phyloP scores from a whole-genome alignment of 2,888 invertebrate genomes.

The Macrophya annulata region DNA sequence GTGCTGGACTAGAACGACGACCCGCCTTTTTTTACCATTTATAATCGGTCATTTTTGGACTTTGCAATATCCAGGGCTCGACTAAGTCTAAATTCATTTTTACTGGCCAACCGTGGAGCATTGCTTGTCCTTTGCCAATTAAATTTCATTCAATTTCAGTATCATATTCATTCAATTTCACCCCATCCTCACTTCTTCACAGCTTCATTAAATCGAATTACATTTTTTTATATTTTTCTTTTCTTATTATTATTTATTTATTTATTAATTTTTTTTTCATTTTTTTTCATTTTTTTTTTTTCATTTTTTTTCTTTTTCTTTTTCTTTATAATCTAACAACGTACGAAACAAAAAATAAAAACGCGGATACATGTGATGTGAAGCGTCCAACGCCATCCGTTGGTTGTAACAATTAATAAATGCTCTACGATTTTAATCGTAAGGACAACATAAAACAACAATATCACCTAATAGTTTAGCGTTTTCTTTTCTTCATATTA shows the following conservation, averaged over 20 bases:
- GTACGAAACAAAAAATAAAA: constrained; percentile 57
- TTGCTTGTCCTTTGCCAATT: constrained; percentile 65
- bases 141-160: not conserved
- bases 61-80: constrained; percentile 68
- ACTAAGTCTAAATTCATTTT: constrained; percentile 73
- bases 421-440: constrained; percentile 71
- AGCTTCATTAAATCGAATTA: constrained; percentile 19
- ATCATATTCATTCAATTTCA: not conserved
- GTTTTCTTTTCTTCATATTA: constrained; percentile 29
- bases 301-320: not conserved
- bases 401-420: constrained; percentile 74
- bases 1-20: constrained; percentile 70
- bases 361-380: constrained; percentile 58
- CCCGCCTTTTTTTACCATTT: constrained; percentile 59
- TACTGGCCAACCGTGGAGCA: constrained; percentile 77
- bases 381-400: constrained; percentile 60
- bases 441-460: constrained; percentile 75
- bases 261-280: not conserved
- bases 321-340: constrained; percentile 56
- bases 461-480: constrained; percentile 74
- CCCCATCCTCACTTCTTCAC: not conserved
- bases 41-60: not conserved
- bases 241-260: not conserved
- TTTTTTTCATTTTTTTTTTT: not conserved
- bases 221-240: not conserved